Percentiles rank a stretch among this genome's conserved stretches.
phyloP scores from a whole-genome alignment of 2,113 vertebrate genomes.

The Apteryx owenii region DNA sequence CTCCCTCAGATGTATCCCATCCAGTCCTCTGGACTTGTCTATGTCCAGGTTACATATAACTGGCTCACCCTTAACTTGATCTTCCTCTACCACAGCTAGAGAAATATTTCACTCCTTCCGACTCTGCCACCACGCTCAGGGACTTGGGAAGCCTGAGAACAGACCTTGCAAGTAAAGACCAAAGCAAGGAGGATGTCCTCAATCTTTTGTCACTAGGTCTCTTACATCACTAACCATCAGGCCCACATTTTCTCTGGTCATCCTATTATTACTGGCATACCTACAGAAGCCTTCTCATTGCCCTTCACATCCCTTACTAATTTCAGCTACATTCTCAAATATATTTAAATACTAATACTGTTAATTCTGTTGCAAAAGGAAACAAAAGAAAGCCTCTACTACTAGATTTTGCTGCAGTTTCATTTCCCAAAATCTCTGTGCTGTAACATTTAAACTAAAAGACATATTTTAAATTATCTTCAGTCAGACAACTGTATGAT shows the following conservation, averaged over 20 bases:
- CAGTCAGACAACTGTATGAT: background rate
- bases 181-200: background rate
- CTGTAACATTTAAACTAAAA: background rate
- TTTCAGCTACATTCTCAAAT: background rate
- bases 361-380: background rate
- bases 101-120: accelerated
- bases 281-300: background rate
- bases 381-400: background rate
- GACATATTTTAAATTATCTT: background rate
- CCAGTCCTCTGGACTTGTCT: accelerated
- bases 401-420: background rate
- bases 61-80: background rate
- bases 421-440: background rate
- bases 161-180: background rate
- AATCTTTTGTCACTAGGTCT: background rate
- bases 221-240: background rate
- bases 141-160: background rate
- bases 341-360: background rate
- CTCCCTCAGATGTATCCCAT: no score
- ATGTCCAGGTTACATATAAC: accelerated
- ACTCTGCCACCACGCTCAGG: accelerated
- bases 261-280: background rate
- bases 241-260: accelerated
- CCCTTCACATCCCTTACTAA: background rate
- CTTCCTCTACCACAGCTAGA: accelerated